Evolutionary conservation across 1,140 invertebrate species (phyloP), one percentile per base, ranked within the genome.

Genomic region (Drosophila lini): DNA sequence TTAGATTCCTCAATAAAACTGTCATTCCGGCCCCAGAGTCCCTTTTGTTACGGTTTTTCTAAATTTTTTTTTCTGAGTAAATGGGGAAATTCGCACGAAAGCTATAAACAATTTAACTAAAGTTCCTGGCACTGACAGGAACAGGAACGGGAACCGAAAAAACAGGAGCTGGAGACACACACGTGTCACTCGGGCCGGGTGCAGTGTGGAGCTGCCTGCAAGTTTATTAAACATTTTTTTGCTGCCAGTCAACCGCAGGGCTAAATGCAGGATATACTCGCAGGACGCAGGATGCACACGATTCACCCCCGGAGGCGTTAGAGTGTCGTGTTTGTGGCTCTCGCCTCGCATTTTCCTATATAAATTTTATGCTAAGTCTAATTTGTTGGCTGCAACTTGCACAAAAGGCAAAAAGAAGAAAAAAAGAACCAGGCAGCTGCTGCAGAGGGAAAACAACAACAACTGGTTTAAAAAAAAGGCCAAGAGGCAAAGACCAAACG

Each of bases 161-260:
- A 31, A 25, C 5, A 44, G 22, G 28, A 53, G 22, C 41, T 38
- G 48, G 25, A 50, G 13, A 70, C 50, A 40, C 69, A 63, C 59
- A 42, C 41, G 48, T 50, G 55, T 42, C 75, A 56, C 38, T 62
- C 53, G 16, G 13, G 56, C 5, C 50, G 31, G 61, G 52, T 42
- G 8, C 10, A 32, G 45, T 38, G 44, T 41, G 38, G 8, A 19
- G 22, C 38, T 31, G 22, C 28, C 8, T 59, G 69, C 36, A 41
- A 74, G 69, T 74, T 55, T 74, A 74, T 74, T 74, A 74, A 62
- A 74, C 47, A 74, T 62, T 74, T 69, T 28, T 62, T 47, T 70
- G 11, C 40, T 19, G 57, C 34, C 69, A 40, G 32, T 61, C 56
- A 70, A 34, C 56, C 56, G 28, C 70, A 73, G 40, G 41, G 38